Conservation (phyloP, 2,888 invertebrate species). For the Agriopis aurantiaria region DNA sequence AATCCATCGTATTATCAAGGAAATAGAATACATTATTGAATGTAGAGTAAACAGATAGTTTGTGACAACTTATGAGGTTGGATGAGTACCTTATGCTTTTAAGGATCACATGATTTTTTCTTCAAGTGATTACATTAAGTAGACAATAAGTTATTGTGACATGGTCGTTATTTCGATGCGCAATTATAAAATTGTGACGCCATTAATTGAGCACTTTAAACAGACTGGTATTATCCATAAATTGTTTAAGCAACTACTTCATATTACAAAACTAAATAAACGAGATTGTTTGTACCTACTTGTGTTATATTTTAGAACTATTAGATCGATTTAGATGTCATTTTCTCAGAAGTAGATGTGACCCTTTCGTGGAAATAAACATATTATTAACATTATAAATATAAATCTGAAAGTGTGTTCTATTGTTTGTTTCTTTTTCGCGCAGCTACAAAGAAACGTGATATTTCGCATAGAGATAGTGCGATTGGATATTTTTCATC, state of each 20-base stretch:
- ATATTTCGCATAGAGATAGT: too few relatives aligned
- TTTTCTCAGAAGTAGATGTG: not conserved
- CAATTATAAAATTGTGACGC: constrained; percentile 1
- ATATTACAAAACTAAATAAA: not conserved
- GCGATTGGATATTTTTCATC: too few relatives aligned
- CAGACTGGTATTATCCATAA: not conserved
- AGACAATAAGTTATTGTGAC: not conserved
- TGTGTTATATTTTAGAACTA: not conserved
- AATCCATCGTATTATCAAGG: not conserved
- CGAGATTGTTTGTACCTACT: not conserved
- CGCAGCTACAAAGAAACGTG: too few relatives aligned
- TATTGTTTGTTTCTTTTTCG: too few relatives aligned
- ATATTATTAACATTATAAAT: too few relatives aligned
- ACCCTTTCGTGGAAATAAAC: too few relatives aligned
- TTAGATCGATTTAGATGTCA: not conserved
- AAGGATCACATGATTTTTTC: not conserved
- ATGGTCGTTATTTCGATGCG: not conserved
- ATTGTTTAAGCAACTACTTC: constrained; percentile 5
- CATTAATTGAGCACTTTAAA: not conserved
- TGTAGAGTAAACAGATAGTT: not conserved
- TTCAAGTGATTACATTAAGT: not conserved
- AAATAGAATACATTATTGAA: not conserved
- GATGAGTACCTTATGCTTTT: not conserved
- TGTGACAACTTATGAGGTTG: not conserved
- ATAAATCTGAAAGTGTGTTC: too few relatives aligned